Evolutionary conservation across 2,797 vertebrate genomes (phyloP).

Genomic region (Columba guinea): DNA sequence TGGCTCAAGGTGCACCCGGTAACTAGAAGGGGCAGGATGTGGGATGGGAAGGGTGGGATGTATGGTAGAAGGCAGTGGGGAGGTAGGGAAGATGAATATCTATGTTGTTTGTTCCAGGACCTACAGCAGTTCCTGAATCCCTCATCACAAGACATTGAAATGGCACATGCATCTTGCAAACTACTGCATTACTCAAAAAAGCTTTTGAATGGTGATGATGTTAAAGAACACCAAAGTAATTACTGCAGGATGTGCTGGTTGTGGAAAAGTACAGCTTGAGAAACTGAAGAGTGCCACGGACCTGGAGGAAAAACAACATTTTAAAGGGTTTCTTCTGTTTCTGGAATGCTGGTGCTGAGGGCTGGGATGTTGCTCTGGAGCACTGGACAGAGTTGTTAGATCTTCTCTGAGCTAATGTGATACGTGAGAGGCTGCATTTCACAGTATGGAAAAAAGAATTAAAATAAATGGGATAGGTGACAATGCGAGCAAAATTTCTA

Average conservation of each 20-base stretch:
- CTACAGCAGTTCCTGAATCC: fast-evolving
- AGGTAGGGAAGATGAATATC: not conserved
- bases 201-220: not conserved
- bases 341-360: not conserved
- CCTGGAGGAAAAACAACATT: not conserved
- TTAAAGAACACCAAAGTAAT: not conserved
- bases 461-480: not conserved
- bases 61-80: too few relatives aligned
- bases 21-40: not conserved
- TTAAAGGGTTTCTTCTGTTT: not conserved
- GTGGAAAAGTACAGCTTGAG: not conserved
- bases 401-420: not conserved
- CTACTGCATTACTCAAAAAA: not conserved
- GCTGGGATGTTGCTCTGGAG: not conserved
- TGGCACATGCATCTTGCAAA: not conserved
- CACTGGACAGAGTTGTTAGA: not conserved
- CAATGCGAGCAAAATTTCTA: not conserved
- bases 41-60: not conserved
- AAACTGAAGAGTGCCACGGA: not conserved
- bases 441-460: not conserved
- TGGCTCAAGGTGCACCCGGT: not conserved
- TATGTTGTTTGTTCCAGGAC: not conserved
- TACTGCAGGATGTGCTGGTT: not conserved
- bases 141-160: not conserved
- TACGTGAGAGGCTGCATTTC: not conserved